Evolutionary conservation across 2,797 vertebrate species (phyloP), one percentile per base, ranked within the genome.

Genomic region (Hoplostethus atlanticus): DNA sequence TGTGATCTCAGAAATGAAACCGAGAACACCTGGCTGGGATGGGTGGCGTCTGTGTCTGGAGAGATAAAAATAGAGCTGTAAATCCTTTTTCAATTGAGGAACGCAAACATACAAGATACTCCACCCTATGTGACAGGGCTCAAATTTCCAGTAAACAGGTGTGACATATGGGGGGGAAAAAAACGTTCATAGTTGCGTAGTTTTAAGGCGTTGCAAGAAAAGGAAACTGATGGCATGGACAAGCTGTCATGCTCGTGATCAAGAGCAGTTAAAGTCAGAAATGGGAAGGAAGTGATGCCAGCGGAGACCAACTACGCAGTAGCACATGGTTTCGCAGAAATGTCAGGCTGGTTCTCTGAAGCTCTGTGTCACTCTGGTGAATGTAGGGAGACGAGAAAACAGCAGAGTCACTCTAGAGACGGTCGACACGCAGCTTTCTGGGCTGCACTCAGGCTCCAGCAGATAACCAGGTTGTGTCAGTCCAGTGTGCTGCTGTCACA

Each of bases 141-240:
- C 46, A 34, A 61, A 72, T 87, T 93, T 94, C 89, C 78, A 70
- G 89, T 92, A 89, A 93, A 85, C 83, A 90, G 83, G 87, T 90
- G 77, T 56, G 40, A 9, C 16, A 78, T 28, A 50, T 54, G 56
- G 73, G 69, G 69, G 74, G 83, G 89, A 82, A 54, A 56, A 62
- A 73, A 75, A 67, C 50, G 1, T 65, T 13, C 42, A 47, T 28
- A 60, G 59, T 64, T 84, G 76, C 57, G 12, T 28, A 70, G 68
- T 46, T 21, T 62, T 34, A 62, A 50, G 15, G 10, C 12, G 2
- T 54, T 40, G 82, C 71, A 63, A 10, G 51, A 85, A 84, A 89
- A 81, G 84, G 87, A 92, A 89, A 85, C 63, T 31, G 52, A 75
- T 51, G 72, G 80, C 51, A 3, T 1, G 16, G 53, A 56, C 2